phyloP scores from a whole-genome alignment of 2,113 vertebrate genomes.

The Sphaerodactylus townsendi region DNA sequence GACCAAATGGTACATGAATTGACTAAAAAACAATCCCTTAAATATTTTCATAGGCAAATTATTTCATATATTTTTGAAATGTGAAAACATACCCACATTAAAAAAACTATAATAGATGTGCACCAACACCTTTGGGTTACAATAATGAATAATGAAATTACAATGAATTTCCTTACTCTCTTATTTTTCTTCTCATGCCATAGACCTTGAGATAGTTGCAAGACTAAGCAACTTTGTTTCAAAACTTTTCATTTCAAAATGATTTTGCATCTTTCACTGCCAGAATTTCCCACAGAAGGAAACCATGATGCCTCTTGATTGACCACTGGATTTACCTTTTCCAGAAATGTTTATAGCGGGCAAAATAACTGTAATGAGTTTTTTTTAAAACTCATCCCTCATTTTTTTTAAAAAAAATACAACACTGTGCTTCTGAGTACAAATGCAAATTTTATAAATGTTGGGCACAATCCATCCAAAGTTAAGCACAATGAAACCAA shows the following conservation, averaged over 20 bases:
- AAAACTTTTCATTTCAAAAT: conserved; percentile 12
- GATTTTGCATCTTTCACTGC: conserved; percentile 1
- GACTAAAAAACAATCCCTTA: conserved; percentile 41
- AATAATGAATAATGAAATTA: too few relatives aligned
- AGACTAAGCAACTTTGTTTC: background rate
- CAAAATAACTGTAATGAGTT: conserved; percentile 7
- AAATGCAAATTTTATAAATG: conserved; percentile 18
- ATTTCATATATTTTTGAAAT: conserved; percentile 24
- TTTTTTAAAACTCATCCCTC: background rate
- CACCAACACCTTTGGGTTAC: conserved; percentile 33
- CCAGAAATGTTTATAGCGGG: conserved; percentile 21
- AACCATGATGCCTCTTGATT: conserved; percentile 16
- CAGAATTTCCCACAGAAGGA: background rate
- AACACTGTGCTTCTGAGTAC: background rate
- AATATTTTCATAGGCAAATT: conserved; percentile 24
- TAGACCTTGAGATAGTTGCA: conserved; percentile 53
- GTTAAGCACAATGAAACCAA: conserved; percentile 24
- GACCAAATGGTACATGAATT: conserved; percentile 36
- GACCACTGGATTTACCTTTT: background rate
- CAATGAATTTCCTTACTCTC: conserved; percentile 51
- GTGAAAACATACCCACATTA: background rate
- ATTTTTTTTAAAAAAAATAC: background rate
- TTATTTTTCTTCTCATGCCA: conserved; percentile 62
- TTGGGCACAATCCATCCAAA: background rate
- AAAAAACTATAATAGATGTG: background rate